Conservation (phyloP, 2,888 invertebrate species). For the Lasius fuliginosus region DNA sequence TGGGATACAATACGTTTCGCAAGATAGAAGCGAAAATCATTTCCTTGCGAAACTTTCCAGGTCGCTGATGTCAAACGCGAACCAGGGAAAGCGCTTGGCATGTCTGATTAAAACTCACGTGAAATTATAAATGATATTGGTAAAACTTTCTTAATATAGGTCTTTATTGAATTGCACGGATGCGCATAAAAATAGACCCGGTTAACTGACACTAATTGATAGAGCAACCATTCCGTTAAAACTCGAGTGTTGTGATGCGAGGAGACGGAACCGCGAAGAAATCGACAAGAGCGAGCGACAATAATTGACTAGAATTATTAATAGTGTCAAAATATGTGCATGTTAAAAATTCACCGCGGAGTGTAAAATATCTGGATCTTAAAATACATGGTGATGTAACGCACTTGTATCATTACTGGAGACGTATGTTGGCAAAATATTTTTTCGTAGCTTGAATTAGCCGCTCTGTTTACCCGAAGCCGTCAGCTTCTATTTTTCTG, state of each 20-base stretch:
- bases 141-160: slow-evolving; percentile 46
- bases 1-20: slow-evolving; percentile 49
- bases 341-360: neutral
- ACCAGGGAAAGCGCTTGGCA: slow-evolving; percentile 49
- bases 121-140: slow-evolving; percentile 48
- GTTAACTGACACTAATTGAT: slow-evolving; percentile 55
- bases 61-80: slow-evolving; percentile 45
- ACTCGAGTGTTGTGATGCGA: slow-evolving; percentile 17
- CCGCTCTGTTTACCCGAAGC: slow-evolving; percentile 4
- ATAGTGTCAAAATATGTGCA: slow-evolving; percentile 28
- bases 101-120: slow-evolving; percentile 45
- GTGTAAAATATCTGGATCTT: slow-evolving; percentile 32
- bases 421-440: slow-evolving; percentile 26
- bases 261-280: neutral
- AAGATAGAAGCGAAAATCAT: slow-evolving; percentile 49
- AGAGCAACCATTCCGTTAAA: slow-evolving; percentile 32
- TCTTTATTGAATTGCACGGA: slow-evolving; percentile 41
- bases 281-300: slow-evolving; percentile 36
- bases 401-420: slow-evolving; percentile 9
- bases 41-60: slow-evolving; percentile 56
- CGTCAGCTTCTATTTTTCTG: slow-evolving; percentile 54
- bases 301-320: slow-evolving; percentile 46
- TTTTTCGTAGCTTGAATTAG: slow-evolving; percentile 24
- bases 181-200: slow-evolving; percentile 23
- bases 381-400: slow-evolving; percentile 28